phyloP scores from a whole-genome alignment of 2,888 invertebrate genomes.

The Teleogryllus oceanicus region DNA sequence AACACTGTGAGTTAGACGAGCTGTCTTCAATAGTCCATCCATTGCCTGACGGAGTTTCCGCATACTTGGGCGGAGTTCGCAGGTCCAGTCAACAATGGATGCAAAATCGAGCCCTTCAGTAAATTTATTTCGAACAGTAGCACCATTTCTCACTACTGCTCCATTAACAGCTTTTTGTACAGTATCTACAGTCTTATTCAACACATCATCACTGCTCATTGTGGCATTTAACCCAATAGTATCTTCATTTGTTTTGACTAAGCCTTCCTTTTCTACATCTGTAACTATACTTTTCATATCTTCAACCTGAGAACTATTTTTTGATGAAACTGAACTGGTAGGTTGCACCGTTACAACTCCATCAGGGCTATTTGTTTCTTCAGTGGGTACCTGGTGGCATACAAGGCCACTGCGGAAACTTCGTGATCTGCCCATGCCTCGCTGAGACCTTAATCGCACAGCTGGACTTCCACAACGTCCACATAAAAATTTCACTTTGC shows the following conservation, averaged over 20 bases:
- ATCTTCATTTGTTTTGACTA: constrained; percentile 19
- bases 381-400: constrained; percentile 27
- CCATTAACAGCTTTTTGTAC: constrained; percentile 51
- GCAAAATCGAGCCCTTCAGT: constrained; percentile 67
- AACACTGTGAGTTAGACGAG: constrained; percentile 77
- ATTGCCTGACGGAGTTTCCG: constrained; percentile 76
- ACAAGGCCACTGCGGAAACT: constrained; percentile 41
- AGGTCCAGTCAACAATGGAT: constrained; percentile 69
- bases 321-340: constrained; percentile 25
- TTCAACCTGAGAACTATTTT: constrained; percentile 21
- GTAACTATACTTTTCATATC: background rate
- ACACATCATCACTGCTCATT: constrained; percentile 35
- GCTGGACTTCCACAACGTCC: constrained; percentile 71
- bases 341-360: constrained; percentile 35
- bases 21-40: constrained; percentile 71
- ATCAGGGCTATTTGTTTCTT: constrained; percentile 24
- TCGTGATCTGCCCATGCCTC: constrained; percentile 39
- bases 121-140: constrained; percentile 59
- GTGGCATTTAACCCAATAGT: constrained; percentile 27
- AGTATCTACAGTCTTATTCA: constrained; percentile 36
- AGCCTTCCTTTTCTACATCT: background rate
- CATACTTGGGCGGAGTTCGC: constrained; percentile 73
- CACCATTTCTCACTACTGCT: constrained; percentile 52
- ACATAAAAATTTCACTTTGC: constrained; percentile 74
- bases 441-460: constrained; percentile 44